A percentile compares a stretch with the other conserved stretches of the same genome.
Evolutionary conservation across 2,113 vertebrate species (phyloP).

Genomic region (Danio rerio): GRCz12tu NC_133190.1:16785501-16786000

Average conservation of each 20-base stretch:
- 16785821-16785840: conserved; percentile 73
- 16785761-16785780: conserved; percentile 74
- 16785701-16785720: neutral
- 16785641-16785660: too few species aligned
- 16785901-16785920: conserved; percentile 12
- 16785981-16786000: neutral
- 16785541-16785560: too few species aligned
- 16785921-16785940: conserved; percentile 15
- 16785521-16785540: too few species aligned
- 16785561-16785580: too few species aligned
- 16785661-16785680: neutral
- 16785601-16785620: too few species aligned
- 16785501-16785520: too few species aligned
- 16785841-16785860: conserved; percentile 77
- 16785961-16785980: neutral
- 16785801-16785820: conserved; percentile 73
- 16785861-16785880: conserved; percentile 38
- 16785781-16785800: conserved; percentile 69
- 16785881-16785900: conserved; percentile 36
- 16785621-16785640: too few species aligned
- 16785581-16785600: too few species aligned
- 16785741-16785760: conserved; percentile 78
- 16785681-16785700: neutral
- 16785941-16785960: neutral
- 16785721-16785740: conserved; percentile 35